Base-by-base conservation (phyloP, 2,888 invertebrate species). In the Cataglyphis rosenhaueri region DNA sequence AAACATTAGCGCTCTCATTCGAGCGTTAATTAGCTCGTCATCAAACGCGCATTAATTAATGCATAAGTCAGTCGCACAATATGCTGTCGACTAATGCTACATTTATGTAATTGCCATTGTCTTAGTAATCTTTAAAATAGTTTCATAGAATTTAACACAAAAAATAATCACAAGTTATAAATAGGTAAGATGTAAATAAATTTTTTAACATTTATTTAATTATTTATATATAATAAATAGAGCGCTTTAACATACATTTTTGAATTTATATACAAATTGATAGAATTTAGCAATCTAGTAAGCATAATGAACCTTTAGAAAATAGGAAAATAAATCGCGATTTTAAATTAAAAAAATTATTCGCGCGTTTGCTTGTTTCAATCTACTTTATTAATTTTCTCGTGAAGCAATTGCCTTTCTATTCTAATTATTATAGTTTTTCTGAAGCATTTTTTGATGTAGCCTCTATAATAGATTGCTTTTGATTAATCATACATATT, bases 51-150 rank as follows among this genome's bases (percentile, higher is more conserved):
- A 12, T 70, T 70, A 78, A 78, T 79, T 79, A 79, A 71, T 71
- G 71, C 18, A 59, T 71, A 79, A 79, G 73, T 71, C 44, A 59
- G 59, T 71, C 78, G 78, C 78, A 71, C 73, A 79, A 71, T 71
- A 59, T 71, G 44, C 59, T 1, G 18, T 18, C 21, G 59, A 71
- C 57, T 79, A 29, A 5, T 21, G 44, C 59, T 59, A 59, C 9
- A 35, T 71, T 78, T 71, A 71, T 71, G 57, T 21, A 71, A 48
- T 48, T 44, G 25, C 25, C 18, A 35, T 71, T 41, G 29, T 29
- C 10, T 41, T 52, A 25, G 48, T 71, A 48, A 44, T 44, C 29
- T 9, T 68, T 21, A 21, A 15, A 21, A 15, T 25, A 35, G 21
- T 38, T 65, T 75, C 35, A 41, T 44, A 3, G 3, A n/a, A 25